Evolutionary conservation across 2,113 vertebrate species (phyloP), one percentile per base, ranked within the genome.

Genomic region (Rhabdomys dilectus): DNA sequence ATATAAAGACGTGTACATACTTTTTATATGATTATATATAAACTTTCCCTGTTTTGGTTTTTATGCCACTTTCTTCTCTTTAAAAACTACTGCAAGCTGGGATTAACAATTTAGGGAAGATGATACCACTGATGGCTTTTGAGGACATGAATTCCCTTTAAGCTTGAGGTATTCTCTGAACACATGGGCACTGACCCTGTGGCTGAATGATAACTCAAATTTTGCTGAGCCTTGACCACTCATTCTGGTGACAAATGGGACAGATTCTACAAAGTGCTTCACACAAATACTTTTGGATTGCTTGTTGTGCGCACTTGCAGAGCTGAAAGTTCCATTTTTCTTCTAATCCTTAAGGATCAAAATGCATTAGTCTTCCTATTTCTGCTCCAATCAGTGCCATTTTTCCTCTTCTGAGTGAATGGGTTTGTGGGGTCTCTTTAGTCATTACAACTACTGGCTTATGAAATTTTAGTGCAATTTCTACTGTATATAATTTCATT

Each of bases 251-350:
- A 98, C 96, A 98, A 98, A 98, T 97, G 97, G 95, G 97, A 97
- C 51, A 91, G 84, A 88, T 95, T 94, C 77, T 97, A 66, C 72
- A 97, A 97, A 97, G 58, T 97, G 87, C 97, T 91, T 97, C 96
- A 91, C 96, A 97, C 91, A 96, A 96, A 97, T 96, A 98, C 51
- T 97, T 98, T 93, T 86, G 95, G 97, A 98, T 98, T 97, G 92
- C 96, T 98, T 92, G 84, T 96, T 98, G 94, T 98, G 76, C 75
- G 98, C 97, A 96, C 92, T 98, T 68, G 0, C 82, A 87, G 93
- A 96, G 75, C n/a, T 96, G 88, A 98, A 97, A 97, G 96, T 98
- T 96, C 70, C 75, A 98, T 98, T 98, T 98, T 98, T 98, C 97
- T 98, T 98, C 93, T 92, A 95, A 97, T 95, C 97, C 96, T 97